Base-by-base conservation (phyloP, 1,140 invertebrate genomes). In the Drosophila pectinifera region DNA sequence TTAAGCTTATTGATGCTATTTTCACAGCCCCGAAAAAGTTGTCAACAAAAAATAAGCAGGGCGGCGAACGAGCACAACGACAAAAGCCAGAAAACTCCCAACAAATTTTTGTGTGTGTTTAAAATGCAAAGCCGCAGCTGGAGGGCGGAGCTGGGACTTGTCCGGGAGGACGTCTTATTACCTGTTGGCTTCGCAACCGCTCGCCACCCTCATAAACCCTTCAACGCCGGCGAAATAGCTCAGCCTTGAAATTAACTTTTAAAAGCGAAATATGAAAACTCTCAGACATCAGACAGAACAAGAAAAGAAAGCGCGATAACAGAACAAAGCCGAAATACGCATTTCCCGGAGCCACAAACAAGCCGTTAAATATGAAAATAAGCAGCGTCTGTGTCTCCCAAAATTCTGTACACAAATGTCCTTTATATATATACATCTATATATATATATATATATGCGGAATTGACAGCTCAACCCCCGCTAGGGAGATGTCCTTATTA, bases 161-260 rank as follows among this genome's bases (percentile, higher is more conserved):
- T 1, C 36, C 36, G 5, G 34, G 22, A 38, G 42, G 46, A n/a
- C n/a, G 36, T 13, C 58, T 41, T 42, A 51, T 68, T 68, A 68
- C 64, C 64, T 68, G 64, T 68, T 75, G 78, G 43, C 72, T 65
- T 57, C 6, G 58, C 49, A 31, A 67, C 78, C 85, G 73, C 75
- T 84, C 72, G 57, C 45, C 58, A 49, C 74, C 59, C 61, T 45
- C 64, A 70, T 64, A 72, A 86, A 88, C 83, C 83, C 83, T 88
- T 88, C 78, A 78, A 43, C 63, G 56, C 24, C 56, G 34, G n/a
- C 55, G 48, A 61, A 83, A 80, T 86, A 86, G 81, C 75, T 90
- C 78, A 90, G 75, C 86, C 86, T 90, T 90, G 86, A 90, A 90
- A 90, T 90, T 86, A 90, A 90, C 76, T 90, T 90, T 77, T 69